Base-by-base conservation (phyloP, 1,140 invertebrate genomes). In the Scylla paramamosain region DNA sequence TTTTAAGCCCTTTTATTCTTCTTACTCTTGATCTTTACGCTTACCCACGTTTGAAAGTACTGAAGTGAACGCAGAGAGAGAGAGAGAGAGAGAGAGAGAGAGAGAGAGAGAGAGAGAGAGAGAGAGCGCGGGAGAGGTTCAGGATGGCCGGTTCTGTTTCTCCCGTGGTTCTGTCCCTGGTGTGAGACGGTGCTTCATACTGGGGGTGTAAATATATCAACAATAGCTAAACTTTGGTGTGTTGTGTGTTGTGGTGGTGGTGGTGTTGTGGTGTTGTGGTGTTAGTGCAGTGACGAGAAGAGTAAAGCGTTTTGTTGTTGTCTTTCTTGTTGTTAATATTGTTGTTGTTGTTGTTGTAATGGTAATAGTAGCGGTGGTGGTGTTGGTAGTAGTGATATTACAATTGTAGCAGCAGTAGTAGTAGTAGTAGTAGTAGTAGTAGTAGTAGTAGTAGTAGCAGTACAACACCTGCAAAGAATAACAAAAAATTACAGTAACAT, bases 291-390 rank as follows among this genome's bases (percentile, higher is more conserved):
- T 7, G 67, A 7, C 20, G 67, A 8, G 52, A 8, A 20, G 52
- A 20, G 52, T 14, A 20, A 20, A 4, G 67, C 7, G 67, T 28
- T 6, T 12, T 67, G 59, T 8, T 67, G 59, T 8, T 67, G 16
- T 39, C 39, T 29, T 89, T 89, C 16, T 29, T 45, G 39, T 89
- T 89, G 87, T 89, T 89, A 20, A 4, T 45, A 6, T 4, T 16
- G 48, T 16, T 90, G 45, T 90, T 29, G 28, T 88, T 88, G 28
- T 88, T 88, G 84, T 86, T 88, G 39, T 28, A 29, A 20, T 45
- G 28, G 7, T 25, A n/a, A 46, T 39, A 90, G 39, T 39, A 20
- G n/a, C n/a, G 67, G n/a, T 77, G n/a, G 8, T 77, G n/a, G n/a
- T n/a, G n/a, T n/a, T n/a, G 67, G 67, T 25, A n/a, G 20, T 59